Evolutionary conservation across 2,888 invertebrate species (phyloP).

Genomic region (Mystacides longicornis): DNA sequence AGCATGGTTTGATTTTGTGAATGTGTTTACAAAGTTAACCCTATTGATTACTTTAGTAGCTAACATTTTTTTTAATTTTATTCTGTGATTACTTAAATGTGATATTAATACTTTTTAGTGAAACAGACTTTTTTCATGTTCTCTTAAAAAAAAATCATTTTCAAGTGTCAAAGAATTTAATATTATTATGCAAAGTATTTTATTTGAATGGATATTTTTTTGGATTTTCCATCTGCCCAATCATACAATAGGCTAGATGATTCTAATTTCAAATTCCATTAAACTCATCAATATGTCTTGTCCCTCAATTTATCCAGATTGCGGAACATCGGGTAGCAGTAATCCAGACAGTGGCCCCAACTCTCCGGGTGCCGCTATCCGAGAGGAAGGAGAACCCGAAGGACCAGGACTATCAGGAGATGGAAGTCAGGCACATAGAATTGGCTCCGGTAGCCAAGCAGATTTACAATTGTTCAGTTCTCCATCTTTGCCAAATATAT

Average conservation of each 20-base stretch:
- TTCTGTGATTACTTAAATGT: too few relatives aligned
- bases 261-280: too few relatives aligned
- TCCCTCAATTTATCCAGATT: conserved; percentile 36
- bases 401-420: conserved; percentile 74
- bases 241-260: too few relatives aligned
- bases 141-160: background rate
- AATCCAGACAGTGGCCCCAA: conserved; percentile 72
- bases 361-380: conserved; percentile 52
- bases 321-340: conserved; percentile 39
- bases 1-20: too few relatives aligned
- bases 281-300: background rate
- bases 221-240: too few relatives aligned
- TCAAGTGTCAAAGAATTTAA: background rate
- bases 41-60: too few relatives aligned
- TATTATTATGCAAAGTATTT: background rate
- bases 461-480: conserved; percentile 82
- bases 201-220: too few relatives aligned
- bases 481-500: conserved; percentile 96
- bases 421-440: conserved; percentile 62
- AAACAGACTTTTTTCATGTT: too few relatives aligned
- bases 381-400: conserved; percentile 56
- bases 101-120: too few relatives aligned
- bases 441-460: conserved; percentile 61
- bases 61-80: too few relatives aligned
- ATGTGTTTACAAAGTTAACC: too few relatives aligned